These are phyloP conservation scores for Meriones unguiculatus DNA, from an alignment of 2,113 vertebrate genomes.

Conservation along the genomic window DNA sequence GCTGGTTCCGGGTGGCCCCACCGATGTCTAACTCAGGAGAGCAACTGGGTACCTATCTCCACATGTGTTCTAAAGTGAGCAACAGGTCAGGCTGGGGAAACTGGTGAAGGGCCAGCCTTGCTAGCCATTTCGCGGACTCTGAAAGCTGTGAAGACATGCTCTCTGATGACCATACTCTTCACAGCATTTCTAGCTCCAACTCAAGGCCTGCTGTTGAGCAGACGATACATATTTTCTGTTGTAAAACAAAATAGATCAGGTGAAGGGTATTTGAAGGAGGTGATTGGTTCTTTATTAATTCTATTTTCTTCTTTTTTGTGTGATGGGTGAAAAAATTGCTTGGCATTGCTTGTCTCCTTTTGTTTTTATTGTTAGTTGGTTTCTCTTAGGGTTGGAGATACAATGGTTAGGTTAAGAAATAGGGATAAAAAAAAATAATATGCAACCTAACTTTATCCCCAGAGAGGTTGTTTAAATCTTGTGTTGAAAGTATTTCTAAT, in stretches of 20 bases:
- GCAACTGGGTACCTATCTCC: background rate
- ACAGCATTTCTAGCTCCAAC: background rate
- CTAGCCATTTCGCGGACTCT: background rate
- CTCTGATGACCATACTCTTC: background rate
- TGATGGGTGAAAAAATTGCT: background rate
- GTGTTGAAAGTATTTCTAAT: background rate
- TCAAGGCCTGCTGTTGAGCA: background rate
- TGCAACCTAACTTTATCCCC: background rate
- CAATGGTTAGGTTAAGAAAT: background rate
- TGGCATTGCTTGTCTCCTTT: background rate
- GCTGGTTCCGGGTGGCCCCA: background rate
- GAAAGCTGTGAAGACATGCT: background rate
- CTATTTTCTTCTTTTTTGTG: background rate
- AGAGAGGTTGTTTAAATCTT: background rate
- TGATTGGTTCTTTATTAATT: background rate
- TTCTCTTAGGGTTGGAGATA: constrained; percentile 24
- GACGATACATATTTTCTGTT: background rate
- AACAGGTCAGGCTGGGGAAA: background rate
- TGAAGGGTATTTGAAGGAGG: background rate
- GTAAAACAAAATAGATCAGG: background rate
- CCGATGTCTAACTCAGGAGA: background rate
- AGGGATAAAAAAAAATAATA: background rate
- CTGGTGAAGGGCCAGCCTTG: too few species aligned
- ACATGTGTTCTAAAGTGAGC: background rate
- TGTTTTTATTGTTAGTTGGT: background rate